Conservation (phyloP, 2,888 invertebrate genomes). For the Acanthoscelides obtectus region DNA sequence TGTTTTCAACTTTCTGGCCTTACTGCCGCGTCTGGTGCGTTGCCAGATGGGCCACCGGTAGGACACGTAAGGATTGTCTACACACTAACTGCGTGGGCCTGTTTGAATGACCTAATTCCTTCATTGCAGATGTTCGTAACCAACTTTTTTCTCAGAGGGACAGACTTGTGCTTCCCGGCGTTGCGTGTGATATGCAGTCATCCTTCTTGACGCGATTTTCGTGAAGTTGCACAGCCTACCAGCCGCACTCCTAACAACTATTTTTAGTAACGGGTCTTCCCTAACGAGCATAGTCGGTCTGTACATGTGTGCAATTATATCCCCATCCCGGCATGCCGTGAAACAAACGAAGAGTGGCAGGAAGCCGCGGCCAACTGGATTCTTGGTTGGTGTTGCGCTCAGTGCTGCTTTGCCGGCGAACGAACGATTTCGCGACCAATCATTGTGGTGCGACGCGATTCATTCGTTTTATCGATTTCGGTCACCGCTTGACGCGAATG, state of each 20-base stretch:
- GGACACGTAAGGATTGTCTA: no score
- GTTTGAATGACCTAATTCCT: no score
- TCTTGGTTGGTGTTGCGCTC: neutral
- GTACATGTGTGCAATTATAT: neutral
- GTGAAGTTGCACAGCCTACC: neutral
- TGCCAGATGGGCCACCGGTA: no score
- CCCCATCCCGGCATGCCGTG: neutral
- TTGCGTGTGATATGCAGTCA: no score
- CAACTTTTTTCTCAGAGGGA: no score
- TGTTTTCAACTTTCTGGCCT: no score
- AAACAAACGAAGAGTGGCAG: neutral
- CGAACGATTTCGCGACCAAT: neutral
- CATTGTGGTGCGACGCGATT: neutral
- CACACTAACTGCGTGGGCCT: no score
- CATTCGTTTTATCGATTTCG: neutral
- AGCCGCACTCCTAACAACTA: neutral
- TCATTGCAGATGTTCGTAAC: no score
- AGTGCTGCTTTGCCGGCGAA: neutral
- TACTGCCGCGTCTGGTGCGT: no score
- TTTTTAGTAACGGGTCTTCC: neutral
- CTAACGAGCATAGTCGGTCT: neutral
- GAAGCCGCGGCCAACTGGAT: neutral
- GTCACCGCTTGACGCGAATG: neutral
- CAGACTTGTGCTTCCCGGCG: no score
- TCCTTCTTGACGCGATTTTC: no score